phyloP scores from a whole-genome alignment of 2,888 invertebrate genomes.

The Margaritifera margaritifera region DNA sequence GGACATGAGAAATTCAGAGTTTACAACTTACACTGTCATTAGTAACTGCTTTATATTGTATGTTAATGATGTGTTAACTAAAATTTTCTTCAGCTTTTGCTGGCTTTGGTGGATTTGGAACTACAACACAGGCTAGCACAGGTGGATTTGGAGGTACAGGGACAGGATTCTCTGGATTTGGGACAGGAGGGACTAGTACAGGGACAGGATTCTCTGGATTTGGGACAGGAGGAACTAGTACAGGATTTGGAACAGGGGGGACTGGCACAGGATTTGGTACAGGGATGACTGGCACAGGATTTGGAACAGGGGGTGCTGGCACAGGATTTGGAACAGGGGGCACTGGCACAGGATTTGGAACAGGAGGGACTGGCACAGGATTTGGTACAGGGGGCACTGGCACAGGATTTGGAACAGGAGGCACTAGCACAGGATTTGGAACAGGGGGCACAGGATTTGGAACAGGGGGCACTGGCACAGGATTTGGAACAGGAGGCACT shows the following conservation, averaged over 20 bases:
- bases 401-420: slow-evolving; percentile 12
- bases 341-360: slow-evolving; percentile 4
- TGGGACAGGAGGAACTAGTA: background rate
- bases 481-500: background rate
- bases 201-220: slow-evolving; percentile 4
- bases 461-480: background rate
- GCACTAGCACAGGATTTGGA: slow-evolving; percentile 8
- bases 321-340: background rate
- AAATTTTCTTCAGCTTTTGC: slow-evolving; percentile 6
- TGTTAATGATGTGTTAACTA: too few species aligned
- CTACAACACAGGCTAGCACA: slow-evolving; percentile 22
- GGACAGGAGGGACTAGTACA: background rate
- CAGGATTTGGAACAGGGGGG: background rate
- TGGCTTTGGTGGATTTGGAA: slow-evolving; percentile 47
- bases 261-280: slow-evolving; percentile 1
- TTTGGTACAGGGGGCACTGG: slow-evolving; percentile 8
- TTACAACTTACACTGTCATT: too few species aligned
- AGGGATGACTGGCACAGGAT: slow-evolving; percentile 4
- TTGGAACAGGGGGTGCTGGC: slow-evolving; percentile 2
- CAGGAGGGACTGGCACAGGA: background rate
- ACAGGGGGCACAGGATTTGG: background rate
- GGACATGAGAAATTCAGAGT: too few species aligned
- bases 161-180: slow-evolving; percentile 1
- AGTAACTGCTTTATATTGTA: too few species aligned
- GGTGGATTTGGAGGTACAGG: slow-evolving; percentile 14